Base-by-base conservation (phyloP, 2,888 invertebrate species). In the Seira musarum region DNA sequence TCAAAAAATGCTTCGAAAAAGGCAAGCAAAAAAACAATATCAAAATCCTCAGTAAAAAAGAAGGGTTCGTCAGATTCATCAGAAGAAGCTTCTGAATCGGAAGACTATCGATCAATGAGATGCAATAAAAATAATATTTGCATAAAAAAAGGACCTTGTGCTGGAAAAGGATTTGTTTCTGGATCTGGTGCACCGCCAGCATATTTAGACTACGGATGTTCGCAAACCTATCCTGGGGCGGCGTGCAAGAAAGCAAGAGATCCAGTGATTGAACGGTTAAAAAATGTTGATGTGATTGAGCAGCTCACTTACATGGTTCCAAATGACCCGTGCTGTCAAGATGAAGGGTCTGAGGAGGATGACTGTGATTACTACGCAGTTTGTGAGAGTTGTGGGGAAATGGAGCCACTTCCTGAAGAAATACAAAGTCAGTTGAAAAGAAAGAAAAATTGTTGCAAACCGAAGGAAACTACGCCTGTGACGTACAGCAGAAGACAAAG, bases 201-300 rank as follows among this genome's bases (percentile, higher is more conserved):
- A 2, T 83, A 83, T 57, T 17, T 83, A 8, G 83, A 83, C 49
- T 83, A 83, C 30, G 66, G 82, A 3, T 21, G 53, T n/a, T 64
- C 24, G 6, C 10, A 10, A 30, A 21, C 60, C 17, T 6, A 15
- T n/a, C n/a, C 25, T 60, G 46, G 53, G 53, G 72, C 60, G 60
- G 30, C 25, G 35, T 61, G 53, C 0, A 13, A 57, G 40, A 13
- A 74, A 49, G 70, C 64, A 63, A 49, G 65, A 3, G 81, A 66
- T 60, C 81, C 83, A 0, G 80, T 82, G 0, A 70, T 82, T 6
- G 84, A 86, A 60, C 67, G 81, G 2, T 49, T 86, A 10, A 83
- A 86, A 66, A 85, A 84, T 77, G 85, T 86, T 6, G 85, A 86
- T 69, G 84, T 86, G 2, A 83, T 86, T 5, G 85, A 86, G 72